Evolutionary conservation across 2,113 vertebrate genomes (phyloP).

Genomic region (Spea bombifrons): DNA sequence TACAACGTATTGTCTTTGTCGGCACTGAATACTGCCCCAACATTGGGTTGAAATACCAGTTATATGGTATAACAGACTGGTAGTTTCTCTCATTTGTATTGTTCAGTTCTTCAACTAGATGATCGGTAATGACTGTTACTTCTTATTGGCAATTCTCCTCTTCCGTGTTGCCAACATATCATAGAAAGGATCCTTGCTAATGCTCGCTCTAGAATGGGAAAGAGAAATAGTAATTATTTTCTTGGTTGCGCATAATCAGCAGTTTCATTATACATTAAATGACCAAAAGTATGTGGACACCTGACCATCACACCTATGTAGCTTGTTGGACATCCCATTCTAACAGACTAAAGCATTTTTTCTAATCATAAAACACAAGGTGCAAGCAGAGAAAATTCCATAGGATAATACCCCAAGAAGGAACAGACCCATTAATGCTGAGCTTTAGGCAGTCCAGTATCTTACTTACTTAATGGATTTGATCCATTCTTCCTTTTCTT

Average conservation of each 20-base stretch:
- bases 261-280: too few species aligned
- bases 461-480: conserved; percentile 92
- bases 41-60: not conserved
- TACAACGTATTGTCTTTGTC: not conserved
- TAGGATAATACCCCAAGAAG: too few species aligned
- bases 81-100: not conserved
- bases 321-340: too few species aligned
- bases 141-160: conserved; percentile 92
- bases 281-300: too few species aligned
- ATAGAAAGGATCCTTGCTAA: conserved; percentile 97
- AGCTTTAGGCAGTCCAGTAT: not conserved
- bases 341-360: too few species aligned
- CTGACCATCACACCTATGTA: too few species aligned
- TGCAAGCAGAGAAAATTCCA: too few species aligned
- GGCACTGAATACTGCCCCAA: not conserved
- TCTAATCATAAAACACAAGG: too few species aligned
- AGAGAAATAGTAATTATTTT: conserved; percentile 2
- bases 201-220: conserved; percentile 80
- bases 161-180: conserved; percentile 98
- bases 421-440: not conserved
- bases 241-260: too few species aligned
- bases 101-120: not conserved
- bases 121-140: conserved; percentile 62
- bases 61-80: not conserved
- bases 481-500: conserved; percentile 98